Base-by-base conservation (phyloP, 2,797 vertebrate genomes). In the Hypotaenidia philippensis region DNA sequence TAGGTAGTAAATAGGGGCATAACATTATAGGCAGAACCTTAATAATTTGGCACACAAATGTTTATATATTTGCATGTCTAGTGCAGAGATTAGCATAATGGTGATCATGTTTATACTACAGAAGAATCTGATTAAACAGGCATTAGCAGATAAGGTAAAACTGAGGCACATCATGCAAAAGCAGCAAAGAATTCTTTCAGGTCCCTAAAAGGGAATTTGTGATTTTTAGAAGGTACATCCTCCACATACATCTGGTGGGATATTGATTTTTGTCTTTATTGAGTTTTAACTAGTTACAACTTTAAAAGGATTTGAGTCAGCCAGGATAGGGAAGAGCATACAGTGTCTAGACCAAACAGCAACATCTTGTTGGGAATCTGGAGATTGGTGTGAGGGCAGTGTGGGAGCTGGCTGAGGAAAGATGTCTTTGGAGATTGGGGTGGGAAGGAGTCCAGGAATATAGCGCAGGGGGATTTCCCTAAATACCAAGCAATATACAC, bases 1-100 rank as follows among this genome's bases (percentile, higher is more conserved):
- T 97, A 98, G 97, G 97, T 97, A 98, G 98, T 98, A 98, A 98
- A 98, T 97, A 97, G 96, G 86, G 86, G 74, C 82, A 91, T 95
- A 96, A 93, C 91, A 88, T 94, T 97, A 94, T 97, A 97, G 95
- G 94, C 96, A 97, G 93, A 97, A 92, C 76, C 94, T 94, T 94
- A 91, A 97, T 96, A 97, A 97, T 97, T 96, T 96, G 94, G 94
- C 96, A 96, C 97, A 94, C 96, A 98, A 98, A 97, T 98, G 96
- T 96, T 98, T 97, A 95, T 96, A 57, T 96, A 98, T 97, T 97
- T 98, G 97, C 97, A 96, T 97, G 96, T 95, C 97, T 97, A 94
- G 91, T 97, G 94, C 91, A 96, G 89, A 66, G 77, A 98, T 97
- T 97, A 97, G 96, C 97, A 97, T 98, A 98, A 97, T 94, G 88